Evolutionary conservation across 2,113 vertebrate genomes (phyloP).

Genomic region (Anser cygnoides): DNA sequence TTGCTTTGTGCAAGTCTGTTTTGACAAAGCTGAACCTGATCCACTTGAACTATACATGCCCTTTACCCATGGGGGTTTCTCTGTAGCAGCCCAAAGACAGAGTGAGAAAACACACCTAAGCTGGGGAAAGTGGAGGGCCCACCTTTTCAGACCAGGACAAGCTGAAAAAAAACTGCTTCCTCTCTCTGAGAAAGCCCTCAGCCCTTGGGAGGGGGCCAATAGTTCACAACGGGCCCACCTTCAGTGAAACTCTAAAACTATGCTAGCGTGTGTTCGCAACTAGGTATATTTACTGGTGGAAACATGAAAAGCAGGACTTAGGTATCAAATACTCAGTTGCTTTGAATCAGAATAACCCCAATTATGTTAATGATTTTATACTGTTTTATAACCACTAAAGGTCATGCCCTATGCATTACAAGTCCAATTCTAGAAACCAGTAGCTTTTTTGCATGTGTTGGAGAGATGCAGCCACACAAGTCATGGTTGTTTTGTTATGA

Average conservation of each 20-base stretch:
- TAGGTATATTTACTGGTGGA: rapidly evolving
- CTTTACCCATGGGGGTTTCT: background rate
- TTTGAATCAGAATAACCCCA: background rate
- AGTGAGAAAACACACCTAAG: background rate
- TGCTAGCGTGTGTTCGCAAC: background rate
- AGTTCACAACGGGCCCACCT: background rate
- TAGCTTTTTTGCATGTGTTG: background rate
- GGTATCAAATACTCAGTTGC: background rate
- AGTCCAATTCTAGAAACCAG: background rate
- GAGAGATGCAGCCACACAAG: background rate
- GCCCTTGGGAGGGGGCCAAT: background rate
- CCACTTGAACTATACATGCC: background rate
- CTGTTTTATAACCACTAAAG: background rate
- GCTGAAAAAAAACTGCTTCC: background rate
- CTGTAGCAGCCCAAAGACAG: background rate
- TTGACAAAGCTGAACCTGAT: background rate
- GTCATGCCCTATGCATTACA: background rate
- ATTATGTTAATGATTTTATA: background rate
- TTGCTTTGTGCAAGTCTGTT: background rate
- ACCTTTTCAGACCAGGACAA: background rate
- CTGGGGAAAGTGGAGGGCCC: background rate
- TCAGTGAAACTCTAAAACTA: background rate
- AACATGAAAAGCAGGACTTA: background rate
- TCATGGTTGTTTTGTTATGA: background rate
- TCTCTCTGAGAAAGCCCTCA: background rate